Base-by-base conservation (phyloP, 2,113 vertebrate genomes). In the Malurus cyaneus region DNA sequence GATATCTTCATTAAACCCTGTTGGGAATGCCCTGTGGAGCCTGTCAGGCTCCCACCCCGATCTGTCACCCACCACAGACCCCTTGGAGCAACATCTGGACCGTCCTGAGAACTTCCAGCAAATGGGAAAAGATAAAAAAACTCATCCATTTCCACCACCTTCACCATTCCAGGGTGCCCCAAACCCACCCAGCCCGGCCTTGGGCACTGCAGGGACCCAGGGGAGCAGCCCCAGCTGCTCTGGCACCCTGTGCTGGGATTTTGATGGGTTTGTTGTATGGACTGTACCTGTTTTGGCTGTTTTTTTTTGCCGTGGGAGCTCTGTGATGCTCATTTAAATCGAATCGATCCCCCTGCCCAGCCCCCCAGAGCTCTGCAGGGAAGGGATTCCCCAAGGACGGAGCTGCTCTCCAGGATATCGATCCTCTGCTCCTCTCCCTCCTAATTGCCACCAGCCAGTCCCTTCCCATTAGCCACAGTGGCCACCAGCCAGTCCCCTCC, bases 361-460 rank as follows among this genome's bases (percentile, higher is more conserved):
- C 39, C 39, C 39, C 36, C 36, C 8, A 36, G 36, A 36, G 93
- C 81, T 84, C 59, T 69, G 95, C 79, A 92, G 28, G 81, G 92
- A 96, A 80, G 66, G 47, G 81, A 46, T 85, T 96, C 96, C 96
- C 96, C 23, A 16, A 92, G 95, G 92, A 96, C 44, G 80, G 80
- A 47, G 66, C 71, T 89, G 93, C 94, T 89, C 95, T 85, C 87
- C 14, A 31, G 93, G 93, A 93, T 86, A 98, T 85, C 95, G 98
- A 98, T 98, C 97, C 94, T 96, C 89, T 39, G 44, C 90, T 97
- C 72, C 94, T 93, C 97, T 94, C 96, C 94, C 96, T 97, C 97
- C 97, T 97, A 97, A 98, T 97, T 98, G 98, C 98, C 98, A 96
- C 96, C 97, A 95, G 49, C 72, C 97, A 92, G 92, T 96, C 95